A percentile compares a stretch with the other conserved stretches of the same genome.
These are phyloP conservation scores for Aphodius granarius DNA, from an alignment of 2,888 invertebrate species.

Conservation along the genomic window DNA sequence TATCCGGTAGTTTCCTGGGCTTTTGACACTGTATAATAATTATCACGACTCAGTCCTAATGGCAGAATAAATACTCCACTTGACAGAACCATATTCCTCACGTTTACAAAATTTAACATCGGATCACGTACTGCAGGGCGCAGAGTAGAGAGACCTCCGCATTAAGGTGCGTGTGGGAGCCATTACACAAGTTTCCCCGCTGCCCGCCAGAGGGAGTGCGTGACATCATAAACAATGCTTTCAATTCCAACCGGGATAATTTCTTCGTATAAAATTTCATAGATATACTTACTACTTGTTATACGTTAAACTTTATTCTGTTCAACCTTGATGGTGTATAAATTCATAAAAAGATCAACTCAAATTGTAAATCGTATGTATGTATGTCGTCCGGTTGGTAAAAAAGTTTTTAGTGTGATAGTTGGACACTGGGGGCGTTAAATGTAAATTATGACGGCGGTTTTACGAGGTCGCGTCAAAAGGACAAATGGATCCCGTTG, in stretches of 20 bases:
- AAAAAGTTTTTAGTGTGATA: not conserved
- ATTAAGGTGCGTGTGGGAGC: not conserved
- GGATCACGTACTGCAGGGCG: not conserved
- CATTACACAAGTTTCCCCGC: not conserved
- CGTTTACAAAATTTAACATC: not conserved
- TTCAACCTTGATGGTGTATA: too few relatives aligned
- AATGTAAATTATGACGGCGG: not conserved
- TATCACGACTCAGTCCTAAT: too few relatives aligned
- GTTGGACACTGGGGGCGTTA: not conserved
- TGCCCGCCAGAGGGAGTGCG: not conserved
- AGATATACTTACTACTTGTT: too few relatives aligned
- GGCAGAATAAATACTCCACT: not conserved
- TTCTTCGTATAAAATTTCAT: too few relatives aligned
- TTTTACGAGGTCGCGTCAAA: not conserved
- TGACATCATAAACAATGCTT: not conserved
- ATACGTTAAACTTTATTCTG: too few relatives aligned
- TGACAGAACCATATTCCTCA: not conserved
- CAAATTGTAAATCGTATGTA: not conserved
- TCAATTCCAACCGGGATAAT: not conserved
- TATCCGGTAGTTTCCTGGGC: too few relatives aligned
- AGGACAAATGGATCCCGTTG: not conserved
- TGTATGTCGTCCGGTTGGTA: not conserved
- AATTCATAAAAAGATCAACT: not conserved
- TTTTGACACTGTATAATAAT: too few relatives aligned
- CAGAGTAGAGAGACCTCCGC: not conserved